Evolutionary conservation across 2,113 vertebrate species (phyloP).

Genomic region (Casuarius casuarius): DNA sequence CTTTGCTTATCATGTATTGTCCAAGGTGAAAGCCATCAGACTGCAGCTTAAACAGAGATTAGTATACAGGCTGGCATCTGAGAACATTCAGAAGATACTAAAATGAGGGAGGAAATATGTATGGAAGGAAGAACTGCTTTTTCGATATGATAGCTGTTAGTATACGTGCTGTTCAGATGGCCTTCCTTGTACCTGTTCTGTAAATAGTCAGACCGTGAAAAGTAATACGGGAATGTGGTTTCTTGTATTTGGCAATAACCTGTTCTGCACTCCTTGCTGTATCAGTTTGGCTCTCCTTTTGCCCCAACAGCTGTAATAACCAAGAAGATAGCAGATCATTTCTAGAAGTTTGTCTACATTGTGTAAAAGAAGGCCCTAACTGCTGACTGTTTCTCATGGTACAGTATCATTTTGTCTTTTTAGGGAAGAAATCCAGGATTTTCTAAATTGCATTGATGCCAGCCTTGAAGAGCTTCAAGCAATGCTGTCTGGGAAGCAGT

Average conservation of each 20-base stretch:
- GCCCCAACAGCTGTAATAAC: not conserved
- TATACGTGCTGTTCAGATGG: not conserved
- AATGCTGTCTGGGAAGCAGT: slow-evolving; percentile 65
- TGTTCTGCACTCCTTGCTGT: not conserved
- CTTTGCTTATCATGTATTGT: not conserved
- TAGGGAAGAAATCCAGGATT: slow-evolving; percentile 73
- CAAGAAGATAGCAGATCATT: not conserved
- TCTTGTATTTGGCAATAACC: not conserved
- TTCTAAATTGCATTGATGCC: slow-evolving; percentile 66
- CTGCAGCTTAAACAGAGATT: not conserved
- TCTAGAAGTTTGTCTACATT: not conserved
- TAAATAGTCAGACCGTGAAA: not conserved
- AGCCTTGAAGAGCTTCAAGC: slow-evolving; percentile 71
- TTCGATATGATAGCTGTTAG: not conserved
- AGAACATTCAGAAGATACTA: not conserved
- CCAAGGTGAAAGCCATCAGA: not conserved
- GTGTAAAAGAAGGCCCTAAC: not conserved
- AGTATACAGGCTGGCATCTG: not conserved
- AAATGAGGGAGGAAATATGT: not conserved
- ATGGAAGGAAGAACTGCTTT: not conserved
- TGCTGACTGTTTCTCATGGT: not conserved
- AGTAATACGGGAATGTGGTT: fast-evolving
- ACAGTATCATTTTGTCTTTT: not conserved
- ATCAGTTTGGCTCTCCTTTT: not conserved
- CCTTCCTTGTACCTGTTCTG: not conserved